Evolutionary conservation across 2,888 invertebrate genomes (phyloP).

Genomic region (Dyspetes luteomarginatus): DNA sequence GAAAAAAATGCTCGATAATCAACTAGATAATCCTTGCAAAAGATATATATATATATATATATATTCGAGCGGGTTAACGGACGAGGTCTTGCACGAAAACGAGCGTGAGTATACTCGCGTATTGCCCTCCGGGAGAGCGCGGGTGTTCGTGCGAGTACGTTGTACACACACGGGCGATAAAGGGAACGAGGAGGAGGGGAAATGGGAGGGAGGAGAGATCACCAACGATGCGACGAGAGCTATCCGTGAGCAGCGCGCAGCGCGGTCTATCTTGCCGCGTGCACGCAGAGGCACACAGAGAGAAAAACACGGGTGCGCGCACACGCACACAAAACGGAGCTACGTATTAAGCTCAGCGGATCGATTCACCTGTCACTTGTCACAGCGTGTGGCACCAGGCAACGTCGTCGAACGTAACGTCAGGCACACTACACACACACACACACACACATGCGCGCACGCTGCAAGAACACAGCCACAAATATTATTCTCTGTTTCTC

Average conservation of each 20-base stretch:
- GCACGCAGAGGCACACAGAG: constrained; percentile 3
- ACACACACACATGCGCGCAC: constrained; percentile 18
- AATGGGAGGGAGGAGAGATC: constrained; percentile 29
- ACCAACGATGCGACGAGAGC: constrained; percentile 39
- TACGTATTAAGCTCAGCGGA: constrained; percentile 65
- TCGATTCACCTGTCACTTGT: constrained; percentile 81
- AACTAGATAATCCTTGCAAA: background rate
- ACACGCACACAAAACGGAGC: constrained; percentile 56
- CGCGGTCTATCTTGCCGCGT: constrained; percentile 27
- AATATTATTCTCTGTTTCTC: background rate
- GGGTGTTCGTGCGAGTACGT: constrained; percentile 32
- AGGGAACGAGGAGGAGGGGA: background rate
- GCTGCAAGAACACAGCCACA: background rate
- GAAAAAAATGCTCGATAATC: background rate
- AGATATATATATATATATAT: background rate
- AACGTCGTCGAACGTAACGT: constrained; percentile 64
- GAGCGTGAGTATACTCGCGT: constrained; percentile 28
- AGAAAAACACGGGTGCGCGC: constrained; percentile 51
- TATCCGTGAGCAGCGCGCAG: constrained; percentile 40
- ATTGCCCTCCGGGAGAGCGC: constrained; percentile 35
- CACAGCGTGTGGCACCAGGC: constrained; percentile 71
- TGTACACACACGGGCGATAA: constrained; percentile 13
- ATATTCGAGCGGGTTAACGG: background rate
- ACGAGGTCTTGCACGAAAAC: constrained; percentile 5
- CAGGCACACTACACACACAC: constrained; percentile 27